phyloP scores from a whole-genome alignment of 2,797 vertebrate genomes.

The Melanotaenia boesemani region DNA sequence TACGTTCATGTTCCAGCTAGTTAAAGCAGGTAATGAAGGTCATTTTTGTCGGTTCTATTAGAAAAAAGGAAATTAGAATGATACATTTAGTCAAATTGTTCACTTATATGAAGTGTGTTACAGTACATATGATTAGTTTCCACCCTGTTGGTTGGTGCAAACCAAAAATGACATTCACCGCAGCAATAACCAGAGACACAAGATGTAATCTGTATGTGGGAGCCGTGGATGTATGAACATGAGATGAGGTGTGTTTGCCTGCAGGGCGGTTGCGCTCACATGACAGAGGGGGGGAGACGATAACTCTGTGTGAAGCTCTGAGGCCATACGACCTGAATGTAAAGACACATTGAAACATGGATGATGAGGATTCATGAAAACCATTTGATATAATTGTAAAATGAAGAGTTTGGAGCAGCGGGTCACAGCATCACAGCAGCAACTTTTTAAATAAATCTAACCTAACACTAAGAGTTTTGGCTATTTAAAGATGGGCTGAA shows the following conservation, averaged over 20 bases:
- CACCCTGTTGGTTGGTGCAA: conserved; percentile 21
- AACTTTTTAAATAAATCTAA: conserved; percentile 13
- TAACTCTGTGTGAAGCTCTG: conserved; percentile 25
- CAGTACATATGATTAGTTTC: conserved; percentile 27
- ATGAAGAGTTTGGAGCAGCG: conserved; percentile 1
- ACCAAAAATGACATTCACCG: conserved; percentile 28
- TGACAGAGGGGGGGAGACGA: conserved; percentile 34
- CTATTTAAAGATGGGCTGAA: conserved; percentile 16
- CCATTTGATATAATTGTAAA: not conserved
- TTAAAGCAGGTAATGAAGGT: not conserved
- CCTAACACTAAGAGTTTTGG: conserved; percentile 8
- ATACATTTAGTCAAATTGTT: not conserved
- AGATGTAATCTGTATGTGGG: conserved; percentile 60
- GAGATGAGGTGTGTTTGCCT: conserved; percentile 65
- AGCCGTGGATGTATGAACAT: conserved; percentile 63
- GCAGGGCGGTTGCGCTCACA: conserved; percentile 56
- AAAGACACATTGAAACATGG: conserved; percentile 2
- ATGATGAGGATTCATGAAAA: conserved; percentile 12
- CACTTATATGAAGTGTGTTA: conserved; percentile 19
- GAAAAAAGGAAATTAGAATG: conserved; percentile 15
- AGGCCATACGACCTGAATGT: conserved; percentile 42
- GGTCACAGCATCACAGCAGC: conserved; percentile 17
- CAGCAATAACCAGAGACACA: conserved; percentile 28
- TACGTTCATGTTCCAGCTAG: not conserved
- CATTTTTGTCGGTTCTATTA: not conserved